phyloP scores from a whole-genome alignment of 2,888 invertebrate species.

The Melanostoma scalare region DNA sequence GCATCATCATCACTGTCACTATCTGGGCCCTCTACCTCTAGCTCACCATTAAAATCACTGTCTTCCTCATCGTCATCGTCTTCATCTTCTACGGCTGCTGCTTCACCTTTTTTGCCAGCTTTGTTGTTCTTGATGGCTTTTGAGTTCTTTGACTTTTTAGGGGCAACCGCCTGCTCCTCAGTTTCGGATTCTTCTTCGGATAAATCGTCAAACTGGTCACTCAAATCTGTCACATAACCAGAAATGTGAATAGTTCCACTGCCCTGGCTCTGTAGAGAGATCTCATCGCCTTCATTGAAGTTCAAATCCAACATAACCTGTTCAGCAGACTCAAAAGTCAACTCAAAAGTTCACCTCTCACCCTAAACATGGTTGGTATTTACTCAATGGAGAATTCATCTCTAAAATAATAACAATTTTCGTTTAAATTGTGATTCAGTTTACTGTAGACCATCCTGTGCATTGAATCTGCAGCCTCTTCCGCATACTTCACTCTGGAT shows the following conservation, averaged over 20 bases:
- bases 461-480: too few relatives aligned
- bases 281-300: too few relatives aligned
- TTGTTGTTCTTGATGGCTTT: constrained; percentile 80
- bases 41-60: constrained; percentile 82
- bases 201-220: constrained; percentile 81
- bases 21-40: constrained; percentile 81
- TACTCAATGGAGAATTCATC: too few relatives aligned
- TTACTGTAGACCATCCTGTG: too few relatives aligned
- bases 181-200: constrained; percentile 76
- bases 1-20: constrained; percentile 78
- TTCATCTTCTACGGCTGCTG: constrained; percentile 77
- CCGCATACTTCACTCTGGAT: too few relatives aligned
- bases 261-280: too few relatives aligned
- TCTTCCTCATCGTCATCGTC: constrained; percentile 82
- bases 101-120: constrained; percentile 75
- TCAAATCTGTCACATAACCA: constrained; percentile 86
- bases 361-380: too few relatives aligned
- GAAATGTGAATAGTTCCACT: constrained; percentile 90
- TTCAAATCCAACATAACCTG: too few relatives aligned
- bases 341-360: too few relatives aligned
- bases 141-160: constrained; percentile 80
- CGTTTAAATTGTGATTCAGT: too few relatives aligned
- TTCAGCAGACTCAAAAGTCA: too few relatives aligned
- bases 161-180: constrained; percentile 79
- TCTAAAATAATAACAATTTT: too few relatives aligned